A percentile compares a stretch with the other conserved stretches of the same genome.
Conservation (phyloP, 2,113 vertebrate genomes). For the Phaethon lepturus region DNA sequence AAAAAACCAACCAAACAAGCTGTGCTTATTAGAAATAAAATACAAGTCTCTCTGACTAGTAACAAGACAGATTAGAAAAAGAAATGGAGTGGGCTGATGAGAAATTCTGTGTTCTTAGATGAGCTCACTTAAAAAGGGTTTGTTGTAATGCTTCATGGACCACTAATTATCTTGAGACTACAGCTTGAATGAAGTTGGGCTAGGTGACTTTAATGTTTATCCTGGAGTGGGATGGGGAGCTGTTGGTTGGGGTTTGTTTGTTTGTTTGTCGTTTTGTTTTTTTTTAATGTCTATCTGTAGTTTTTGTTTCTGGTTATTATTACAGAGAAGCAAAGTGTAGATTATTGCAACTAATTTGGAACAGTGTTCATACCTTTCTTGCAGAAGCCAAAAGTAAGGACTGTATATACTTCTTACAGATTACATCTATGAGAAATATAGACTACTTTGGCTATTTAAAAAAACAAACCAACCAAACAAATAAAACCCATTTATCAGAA, state of each 20-base stretch:
- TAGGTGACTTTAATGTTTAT: background rate
- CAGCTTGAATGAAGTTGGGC: background rate
- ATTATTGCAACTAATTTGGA: background rate
- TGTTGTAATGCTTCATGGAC: background rate
- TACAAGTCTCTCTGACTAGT: background rate
- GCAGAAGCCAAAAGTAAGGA: background rate
- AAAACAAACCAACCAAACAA: background rate
- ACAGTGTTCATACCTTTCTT: background rate
- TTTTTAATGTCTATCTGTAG: background rate
- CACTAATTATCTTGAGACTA: background rate
- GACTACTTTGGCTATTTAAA: background rate
- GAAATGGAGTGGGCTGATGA: background rate
- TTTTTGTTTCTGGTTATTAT: background rate
- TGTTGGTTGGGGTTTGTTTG: background rate
- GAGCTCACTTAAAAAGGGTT: background rate
- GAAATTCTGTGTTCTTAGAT: background rate
- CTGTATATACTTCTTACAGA: background rate
- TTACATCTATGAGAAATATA: accelerated
- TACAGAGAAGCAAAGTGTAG: background rate
- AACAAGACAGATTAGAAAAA: background rate
- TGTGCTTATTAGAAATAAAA: background rate
- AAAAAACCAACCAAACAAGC: background rate
- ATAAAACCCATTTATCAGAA: background rate
- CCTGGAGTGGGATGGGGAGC: background rate
- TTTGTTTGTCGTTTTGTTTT: background rate